Conservation (phyloP, 2,797 vertebrate genomes). For the Neoniphon sammara region DNA sequence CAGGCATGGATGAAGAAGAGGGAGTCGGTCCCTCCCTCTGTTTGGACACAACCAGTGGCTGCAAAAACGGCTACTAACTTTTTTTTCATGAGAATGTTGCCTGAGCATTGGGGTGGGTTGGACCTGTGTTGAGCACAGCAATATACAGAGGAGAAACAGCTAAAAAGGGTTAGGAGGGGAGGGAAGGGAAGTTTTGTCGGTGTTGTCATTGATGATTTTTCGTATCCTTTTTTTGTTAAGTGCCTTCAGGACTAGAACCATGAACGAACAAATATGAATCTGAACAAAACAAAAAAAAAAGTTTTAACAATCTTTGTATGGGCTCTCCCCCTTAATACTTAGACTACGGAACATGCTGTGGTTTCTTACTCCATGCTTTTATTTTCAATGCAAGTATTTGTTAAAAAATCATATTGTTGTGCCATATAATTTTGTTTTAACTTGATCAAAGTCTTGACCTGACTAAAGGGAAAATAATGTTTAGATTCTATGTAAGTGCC, state of each 20-base stretch:
- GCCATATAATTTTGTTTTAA: conserved; percentile 70
- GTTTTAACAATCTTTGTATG: conserved; percentile 65
- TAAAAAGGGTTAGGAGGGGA: conserved; percentile 30
- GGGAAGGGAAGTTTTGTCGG: conserved; percentile 56
- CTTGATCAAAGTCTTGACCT: conserved; percentile 76
- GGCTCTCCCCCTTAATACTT: conserved; percentile 66
- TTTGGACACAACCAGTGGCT: conserved; percentile 36
- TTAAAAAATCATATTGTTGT: conserved; percentile 64
- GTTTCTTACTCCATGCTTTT: conserved; percentile 82
- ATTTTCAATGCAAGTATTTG: conserved; percentile 81
- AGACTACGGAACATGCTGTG: conserved; percentile 83
- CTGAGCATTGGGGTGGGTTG: conserved; percentile 39
- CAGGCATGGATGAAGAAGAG: conserved; percentile 36
- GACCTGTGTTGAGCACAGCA: conserved; percentile 87
- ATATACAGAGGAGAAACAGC: conserved; percentile 52
- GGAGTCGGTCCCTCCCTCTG: conserved; percentile 17
- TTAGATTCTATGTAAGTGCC: conserved; percentile 66
- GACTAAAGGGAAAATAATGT: conserved; percentile 66
- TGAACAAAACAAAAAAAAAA: conserved; percentile 66
- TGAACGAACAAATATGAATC: conserved; percentile 72
- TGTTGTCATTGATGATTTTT: conserved; percentile 63
- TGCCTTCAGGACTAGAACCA: conserved; percentile 88
- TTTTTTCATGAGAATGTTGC: conserved; percentile 37
- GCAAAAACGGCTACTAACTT: conserved; percentile 8
- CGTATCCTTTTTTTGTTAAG: conserved; percentile 82